Percentiles rank a stretch among this genome's conserved stretches.
phyloP scores from a whole-genome alignment of 2,888 invertebrate species.

The Rhagonycha lutea region DNA sequence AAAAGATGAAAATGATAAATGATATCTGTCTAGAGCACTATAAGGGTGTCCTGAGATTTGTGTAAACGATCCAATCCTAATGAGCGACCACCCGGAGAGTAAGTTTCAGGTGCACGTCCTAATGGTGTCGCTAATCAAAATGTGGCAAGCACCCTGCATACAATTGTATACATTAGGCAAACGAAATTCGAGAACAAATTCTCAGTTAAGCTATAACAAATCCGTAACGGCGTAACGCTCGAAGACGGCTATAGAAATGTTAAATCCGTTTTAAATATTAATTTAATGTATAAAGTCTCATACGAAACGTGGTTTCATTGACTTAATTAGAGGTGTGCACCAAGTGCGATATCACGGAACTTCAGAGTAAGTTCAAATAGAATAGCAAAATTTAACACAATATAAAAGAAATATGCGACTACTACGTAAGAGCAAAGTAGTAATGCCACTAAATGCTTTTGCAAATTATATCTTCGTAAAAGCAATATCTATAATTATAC shows the following conservation, averaged over 20 bases:
- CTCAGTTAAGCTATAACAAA: slow-evolving; percentile 17
- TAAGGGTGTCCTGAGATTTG: slow-evolving; percentile 42
- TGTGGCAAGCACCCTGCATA: slow-evolving; percentile 30
- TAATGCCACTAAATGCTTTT: not conserved
- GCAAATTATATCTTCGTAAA: slow-evolving; percentile 4
- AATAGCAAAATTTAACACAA: slow-evolving; percentile 37
- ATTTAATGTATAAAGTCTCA: slow-evolving; percentile 45
- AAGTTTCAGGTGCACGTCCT: slow-evolving; percentile 34
- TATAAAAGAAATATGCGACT: not conserved
- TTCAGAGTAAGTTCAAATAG: slow-evolving; percentile 25
- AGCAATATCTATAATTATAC: not conserved
- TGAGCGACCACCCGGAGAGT: slow-evolving; percentile 33
- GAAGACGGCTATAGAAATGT: slow-evolving; percentile 24
- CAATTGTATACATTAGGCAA: slow-evolving; percentile 29
- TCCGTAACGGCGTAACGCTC: slow-evolving; percentile 13
- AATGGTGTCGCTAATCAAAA: slow-evolving; percentile 43
- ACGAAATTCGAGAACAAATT: slow-evolving; percentile 23
- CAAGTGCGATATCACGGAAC: slow-evolving; percentile 42
- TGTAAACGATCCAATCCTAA: slow-evolving; percentile 39
- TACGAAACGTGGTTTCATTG: slow-evolving; percentile 43
- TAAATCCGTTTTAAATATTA: slow-evolving; percentile 45
- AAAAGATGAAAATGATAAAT: slow-evolving; percentile 42
- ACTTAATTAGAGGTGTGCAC: slow-evolving; percentile 46
- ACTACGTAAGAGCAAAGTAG: slow-evolving; percentile 1
- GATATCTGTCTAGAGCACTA: slow-evolving; percentile 48